Evolutionary conservation across 2,113 vertebrate genomes (phyloP).

Genomic region (Nothobranchius kuhntae): DNA sequence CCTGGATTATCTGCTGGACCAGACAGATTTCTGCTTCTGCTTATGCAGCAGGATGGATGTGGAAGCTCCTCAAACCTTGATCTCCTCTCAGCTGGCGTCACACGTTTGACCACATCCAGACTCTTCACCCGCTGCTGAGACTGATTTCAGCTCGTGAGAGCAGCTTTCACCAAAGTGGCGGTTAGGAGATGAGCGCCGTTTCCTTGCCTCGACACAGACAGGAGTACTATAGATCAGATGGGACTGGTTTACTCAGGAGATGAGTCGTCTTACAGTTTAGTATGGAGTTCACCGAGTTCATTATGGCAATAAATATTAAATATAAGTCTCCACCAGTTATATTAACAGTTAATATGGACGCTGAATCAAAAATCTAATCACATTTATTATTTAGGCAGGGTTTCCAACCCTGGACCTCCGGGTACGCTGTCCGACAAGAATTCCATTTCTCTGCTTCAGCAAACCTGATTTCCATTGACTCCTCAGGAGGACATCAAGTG

Average conservation of each 20-base stretch:
- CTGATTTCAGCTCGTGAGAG: neutral
- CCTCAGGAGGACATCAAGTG: no score
- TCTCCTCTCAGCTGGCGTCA: slow-evolving; percentile 15
- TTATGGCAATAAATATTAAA: no score
- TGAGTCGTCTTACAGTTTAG: neutral
- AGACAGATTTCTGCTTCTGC: slow-evolving; percentile 7
- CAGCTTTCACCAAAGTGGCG: neutral
- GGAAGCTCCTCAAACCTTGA: slow-evolving; percentile 23
- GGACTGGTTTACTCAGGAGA: neutral
- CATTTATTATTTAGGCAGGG: no score
- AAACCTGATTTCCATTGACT: no score
- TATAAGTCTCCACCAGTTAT: no score
- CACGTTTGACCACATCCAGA: slow-evolving; percentile 11
- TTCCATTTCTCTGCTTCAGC: no score
- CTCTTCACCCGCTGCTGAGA: neutral
- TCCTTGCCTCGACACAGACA: neutral
- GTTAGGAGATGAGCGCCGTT: neutral
- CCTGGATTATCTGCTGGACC: slow-evolving; percentile 7
- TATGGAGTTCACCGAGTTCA: neutral
- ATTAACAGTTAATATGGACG: no score
- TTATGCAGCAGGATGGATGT: slow-evolving; percentile 11
- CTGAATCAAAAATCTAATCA: no score
- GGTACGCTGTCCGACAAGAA: no score
- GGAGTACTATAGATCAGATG: neutral
- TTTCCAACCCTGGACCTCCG: no score